Percentiles rank a stretch among this genome's conserved stretches.
phyloP scores from a whole-genome alignment of 2,113 vertebrate genomes.

The Oceanodroma tethys region DNA sequence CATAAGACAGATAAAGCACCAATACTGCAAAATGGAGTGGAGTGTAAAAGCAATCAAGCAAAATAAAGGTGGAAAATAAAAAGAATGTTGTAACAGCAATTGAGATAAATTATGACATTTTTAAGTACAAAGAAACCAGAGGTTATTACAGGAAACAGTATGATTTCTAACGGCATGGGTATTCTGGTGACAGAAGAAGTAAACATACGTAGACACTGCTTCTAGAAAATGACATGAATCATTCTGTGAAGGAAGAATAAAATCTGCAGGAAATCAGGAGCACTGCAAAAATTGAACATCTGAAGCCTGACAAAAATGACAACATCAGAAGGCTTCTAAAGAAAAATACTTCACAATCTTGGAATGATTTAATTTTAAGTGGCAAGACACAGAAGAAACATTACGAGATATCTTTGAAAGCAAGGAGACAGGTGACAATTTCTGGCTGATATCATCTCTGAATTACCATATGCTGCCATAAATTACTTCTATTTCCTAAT shows the following conservation, averaged over 20 bases:
- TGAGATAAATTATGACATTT: background rate
- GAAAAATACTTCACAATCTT: slow-evolving; percentile 36
- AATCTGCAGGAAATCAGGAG: slow-evolving; percentile 12
- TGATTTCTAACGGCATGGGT: background rate
- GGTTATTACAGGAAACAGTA: background rate
- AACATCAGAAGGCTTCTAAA: slow-evolving; percentile 43
- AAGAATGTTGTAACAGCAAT: background rate
- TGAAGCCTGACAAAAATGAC: slow-evolving; percentile 50
- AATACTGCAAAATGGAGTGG: background rate
- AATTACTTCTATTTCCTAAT: background rate
- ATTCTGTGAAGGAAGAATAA: slow-evolving; percentile 8
- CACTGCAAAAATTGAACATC: background rate
- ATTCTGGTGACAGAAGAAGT: background rate
- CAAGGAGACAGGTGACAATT: background rate
- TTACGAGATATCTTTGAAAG: slow-evolving; percentile 18
- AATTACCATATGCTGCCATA: background rate
- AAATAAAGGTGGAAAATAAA: slow-evolving; percentile 17
- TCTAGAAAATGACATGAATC: slow-evolving; percentile 1
- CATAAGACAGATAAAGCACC: background rate
- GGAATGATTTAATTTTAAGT: slow-evolving; percentile 34
- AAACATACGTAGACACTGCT: background rate
- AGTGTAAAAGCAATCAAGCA: background rate
- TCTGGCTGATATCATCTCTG: background rate
- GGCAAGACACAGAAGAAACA: slow-evolving; percentile 23
- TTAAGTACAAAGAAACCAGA: background rate